Evolutionary conservation across 1,140 invertebrate genomes (phyloP).

Genomic region (Megalonaias nervosa): DNA sequence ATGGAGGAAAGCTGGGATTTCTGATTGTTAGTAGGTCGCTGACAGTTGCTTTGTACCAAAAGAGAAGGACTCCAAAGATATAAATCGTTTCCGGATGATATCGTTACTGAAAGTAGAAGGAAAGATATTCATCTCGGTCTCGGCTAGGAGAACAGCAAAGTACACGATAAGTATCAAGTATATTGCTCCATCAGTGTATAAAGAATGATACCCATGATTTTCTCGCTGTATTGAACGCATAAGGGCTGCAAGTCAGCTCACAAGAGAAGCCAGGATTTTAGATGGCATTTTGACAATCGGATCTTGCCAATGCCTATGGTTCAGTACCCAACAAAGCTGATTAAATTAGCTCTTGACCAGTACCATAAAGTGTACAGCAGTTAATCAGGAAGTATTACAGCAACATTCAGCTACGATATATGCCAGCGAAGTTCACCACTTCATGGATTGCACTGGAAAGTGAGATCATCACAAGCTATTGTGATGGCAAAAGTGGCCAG

Average conservation of each 20-base stretch:
- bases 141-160: slow-evolving; percentile 18
- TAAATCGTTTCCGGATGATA: slow-evolving; percentile 36
- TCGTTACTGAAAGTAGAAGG: slow-evolving; percentile 33
- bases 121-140: slow-evolving; percentile 26
- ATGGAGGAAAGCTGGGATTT: slow-evolving; percentile 25
- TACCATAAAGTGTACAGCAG: slow-evolving; percentile 9
- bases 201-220: neutral
- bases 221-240: too few species aligned
- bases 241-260: too few species aligned
- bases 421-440: slow-evolving; percentile 4
- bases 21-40: slow-evolving; percentile 23
- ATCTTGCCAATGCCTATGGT: slow-evolving; percentile 20
- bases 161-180: slow-evolving; percentile 24
- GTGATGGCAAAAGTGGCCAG: slow-evolving; percentile 18
- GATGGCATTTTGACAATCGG: slow-evolving; percentile 15
- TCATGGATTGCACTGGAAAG: slow-evolving; percentile 14
- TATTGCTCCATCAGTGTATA: slow-evolving; percentile 22
- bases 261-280: neutral
- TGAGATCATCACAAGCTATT: slow-evolving; percentile 9
- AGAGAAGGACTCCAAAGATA: slow-evolving; percentile 27
- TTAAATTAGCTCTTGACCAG: slow-evolving; percentile 7
- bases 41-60: slow-evolving; percentile 34
- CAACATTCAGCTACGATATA: slow-evolving; percentile 5
- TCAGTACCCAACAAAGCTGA: slow-evolving; percentile 26
- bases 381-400: slow-evolving; percentile 7